Conservation (phyloP, 64 coral and sea anemone genomes). For the Platygyra sinensis region DNA sequence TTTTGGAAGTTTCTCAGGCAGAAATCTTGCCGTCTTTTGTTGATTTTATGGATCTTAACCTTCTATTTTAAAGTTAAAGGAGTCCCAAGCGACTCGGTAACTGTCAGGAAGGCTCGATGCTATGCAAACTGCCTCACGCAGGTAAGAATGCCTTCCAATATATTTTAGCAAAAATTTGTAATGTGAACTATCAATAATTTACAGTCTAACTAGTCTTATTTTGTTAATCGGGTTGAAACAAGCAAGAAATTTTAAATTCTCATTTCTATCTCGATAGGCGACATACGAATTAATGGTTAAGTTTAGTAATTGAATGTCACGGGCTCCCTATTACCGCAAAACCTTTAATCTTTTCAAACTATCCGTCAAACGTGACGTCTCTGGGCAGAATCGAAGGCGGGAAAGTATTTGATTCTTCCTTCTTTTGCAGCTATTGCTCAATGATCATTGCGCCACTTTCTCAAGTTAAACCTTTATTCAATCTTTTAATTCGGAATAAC, state of each 20-base stretch:
- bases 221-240: too few species aligned
- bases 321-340: too few species aligned
- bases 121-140: conserved; percentile 54
- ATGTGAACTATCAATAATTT: not conserved
- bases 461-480: too few species aligned
- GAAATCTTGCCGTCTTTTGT: not conserved
- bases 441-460: too few species aligned
- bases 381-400: not conserved
- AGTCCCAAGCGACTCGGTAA: not conserved
- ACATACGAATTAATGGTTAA: too few species aligned
- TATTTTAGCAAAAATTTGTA: not conserved
- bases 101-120: conserved; percentile 35
- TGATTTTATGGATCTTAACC: not conserved
- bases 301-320: too few species aligned
- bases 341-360: not conserved
- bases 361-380: not conserved
- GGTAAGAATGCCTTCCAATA: conserved; percentile 5
- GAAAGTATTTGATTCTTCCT: not conserved
- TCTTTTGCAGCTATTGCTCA: too few species aligned
- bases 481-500: too few species aligned
- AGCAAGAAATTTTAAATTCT: not conserved
- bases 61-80: not conserved
- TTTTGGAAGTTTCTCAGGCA: not conserved
- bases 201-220: not conserved
- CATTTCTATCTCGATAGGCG: too few species aligned